Conservation (phyloP, 1,140 invertebrate species). For the Pomacea maculata region DNA sequence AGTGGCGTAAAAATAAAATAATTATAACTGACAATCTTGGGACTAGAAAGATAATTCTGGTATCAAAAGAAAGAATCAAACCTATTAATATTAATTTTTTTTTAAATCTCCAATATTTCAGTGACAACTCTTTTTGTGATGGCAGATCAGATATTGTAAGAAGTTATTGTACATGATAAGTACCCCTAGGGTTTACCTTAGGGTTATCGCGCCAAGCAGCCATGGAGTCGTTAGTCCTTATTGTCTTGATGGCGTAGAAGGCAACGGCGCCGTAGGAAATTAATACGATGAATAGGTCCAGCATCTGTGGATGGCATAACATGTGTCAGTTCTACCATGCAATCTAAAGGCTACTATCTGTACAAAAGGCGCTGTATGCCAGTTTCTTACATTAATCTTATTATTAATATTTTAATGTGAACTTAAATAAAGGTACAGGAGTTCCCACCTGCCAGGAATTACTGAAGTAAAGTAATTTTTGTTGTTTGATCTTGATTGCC, state of each 20-base stretch:
- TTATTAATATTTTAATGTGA: too few species aligned
- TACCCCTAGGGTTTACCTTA: not conserved
- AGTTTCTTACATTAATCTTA: too few species aligned
- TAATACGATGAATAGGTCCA: not conserved
- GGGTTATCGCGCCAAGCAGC: not conserved
- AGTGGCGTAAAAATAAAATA: too few species aligned
- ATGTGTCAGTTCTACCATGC: too few species aligned
- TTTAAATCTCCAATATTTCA: not conserved
- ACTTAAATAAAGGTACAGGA: not conserved
- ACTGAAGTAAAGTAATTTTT: constrained; percentile 55
- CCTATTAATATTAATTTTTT: not conserved
- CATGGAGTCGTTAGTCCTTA: not conserved
- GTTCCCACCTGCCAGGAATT: constrained; percentile 59
- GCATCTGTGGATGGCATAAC: not conserved
- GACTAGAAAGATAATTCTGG: too few species aligned
- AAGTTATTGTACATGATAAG: not conserved
- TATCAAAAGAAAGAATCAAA: too few species aligned
- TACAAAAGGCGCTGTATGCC: too few species aligned
- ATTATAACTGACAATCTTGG: too few species aligned
- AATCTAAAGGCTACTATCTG: too few species aligned
- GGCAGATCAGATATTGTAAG: too few species aligned
- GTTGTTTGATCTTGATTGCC: constrained; percentile 33
- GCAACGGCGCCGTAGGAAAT: not conserved
- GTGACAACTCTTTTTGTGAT: too few species aligned
- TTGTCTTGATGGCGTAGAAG: constrained; percentile 6